Evolutionary conservation across 2,797 vertebrate genomes (phyloP), one percentile per base, ranked within the genome.

Genomic region (Schizopygopsis pylzovi): DNA sequence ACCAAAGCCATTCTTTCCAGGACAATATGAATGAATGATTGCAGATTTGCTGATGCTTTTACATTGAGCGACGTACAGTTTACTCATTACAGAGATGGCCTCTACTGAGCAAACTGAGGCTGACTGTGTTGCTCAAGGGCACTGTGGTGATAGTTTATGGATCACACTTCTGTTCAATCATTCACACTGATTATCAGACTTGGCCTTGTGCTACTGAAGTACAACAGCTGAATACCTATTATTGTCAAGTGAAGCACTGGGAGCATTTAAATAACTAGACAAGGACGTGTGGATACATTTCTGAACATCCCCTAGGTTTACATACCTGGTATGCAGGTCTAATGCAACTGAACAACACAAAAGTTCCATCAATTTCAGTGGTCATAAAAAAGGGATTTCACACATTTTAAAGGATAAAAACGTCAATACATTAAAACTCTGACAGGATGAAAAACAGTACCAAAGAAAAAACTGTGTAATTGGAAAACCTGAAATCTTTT

Each of bases 151-250:
- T 43, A n/a, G 22, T 72, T 45, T 22, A 72, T 72, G 37, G 54
- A 79, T 79, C 3, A 18, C 43, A 80, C 41, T 39, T 67, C n/a
- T 47, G 28, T 83, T 76, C 25, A 63, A n/a, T 75, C 70, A 49
- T 47, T 83, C 11, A 72, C 68, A 73, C 39, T 18, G 39, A 73
- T 72, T 65, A 59, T 59, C 52, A 82, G 18, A 45, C 54, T 73
- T 75, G 81, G 56, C 56, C 81, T 75, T 75, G 81, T 65, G 70
- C 22, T 65, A 65, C 49, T 25, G 59, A 73, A 73, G n/a, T 37
- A 71, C 37, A 61, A 63, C 9, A 20, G 18, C 41, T 63, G 18
- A 75, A 83, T 83, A 43, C 37, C 25, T 83, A 4, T 20, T 25
- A 33, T 47, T 49, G 81, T 63, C 33, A 28, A 45, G 52, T 28